These are phyloP conservation scores for Ceuthmochares aereus DNA, from an alignment of 2,113 vertebrate genomes.

Conservation along the genomic window DNA sequence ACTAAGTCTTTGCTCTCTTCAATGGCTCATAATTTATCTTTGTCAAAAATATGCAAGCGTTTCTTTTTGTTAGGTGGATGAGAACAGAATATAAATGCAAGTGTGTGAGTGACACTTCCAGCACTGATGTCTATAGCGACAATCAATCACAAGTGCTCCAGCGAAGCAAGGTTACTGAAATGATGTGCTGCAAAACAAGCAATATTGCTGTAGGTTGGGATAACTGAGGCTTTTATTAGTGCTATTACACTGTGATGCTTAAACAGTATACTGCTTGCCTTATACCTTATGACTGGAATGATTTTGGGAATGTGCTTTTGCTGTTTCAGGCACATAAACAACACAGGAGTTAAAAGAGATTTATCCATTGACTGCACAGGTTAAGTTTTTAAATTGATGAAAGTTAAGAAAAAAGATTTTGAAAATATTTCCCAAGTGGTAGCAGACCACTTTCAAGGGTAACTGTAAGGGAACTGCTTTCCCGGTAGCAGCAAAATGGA, in stretches of 20 bases:
- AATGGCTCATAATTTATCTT: slow-evolving; percentile 59
- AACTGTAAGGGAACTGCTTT: neutral
- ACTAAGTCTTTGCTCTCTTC: slow-evolving; percentile 49
- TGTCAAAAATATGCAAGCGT: slow-evolving; percentile 54
- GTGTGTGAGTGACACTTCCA: slow-evolving; percentile 32
- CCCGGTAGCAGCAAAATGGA: neutral
- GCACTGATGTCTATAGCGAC: neutral
- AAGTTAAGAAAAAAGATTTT: neutral
- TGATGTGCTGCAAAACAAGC: neutral
- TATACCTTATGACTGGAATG: neutral
- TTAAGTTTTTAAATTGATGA: neutral
- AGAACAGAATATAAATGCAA: slow-evolving; percentile 54
- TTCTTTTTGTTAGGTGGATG: slow-evolving; percentile 42
- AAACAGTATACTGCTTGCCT: neutral
- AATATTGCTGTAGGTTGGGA: neutral
- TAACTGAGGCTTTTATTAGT: neutral
- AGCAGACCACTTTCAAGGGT: neutral
- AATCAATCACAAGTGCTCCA: slow-evolving; percentile 31
- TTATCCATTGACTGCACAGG: neutral
- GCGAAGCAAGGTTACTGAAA: neutral
- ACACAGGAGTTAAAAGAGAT: neutral
- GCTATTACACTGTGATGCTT: neutral
- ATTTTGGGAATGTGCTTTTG: neutral
- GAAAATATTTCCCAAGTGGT: neutral
- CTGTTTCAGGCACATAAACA: neutral